Evolutionary conservation across 2,797 vertebrate genomes (phyloP), one percentile per base, ranked within the genome.

Genomic region (Chloroceryle inda): DNA sequence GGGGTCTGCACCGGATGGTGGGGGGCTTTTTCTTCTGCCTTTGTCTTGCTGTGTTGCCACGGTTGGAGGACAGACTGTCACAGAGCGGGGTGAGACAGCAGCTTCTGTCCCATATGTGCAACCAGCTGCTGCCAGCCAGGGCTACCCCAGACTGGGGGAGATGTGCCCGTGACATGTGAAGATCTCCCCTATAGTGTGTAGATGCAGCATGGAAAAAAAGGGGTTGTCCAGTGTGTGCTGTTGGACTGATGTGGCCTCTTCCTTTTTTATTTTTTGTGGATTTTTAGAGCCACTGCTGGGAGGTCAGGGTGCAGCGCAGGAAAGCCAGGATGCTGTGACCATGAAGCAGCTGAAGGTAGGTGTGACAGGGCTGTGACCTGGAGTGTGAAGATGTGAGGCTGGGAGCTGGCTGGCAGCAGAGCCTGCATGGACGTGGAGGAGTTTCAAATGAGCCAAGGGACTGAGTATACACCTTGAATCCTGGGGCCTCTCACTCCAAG

Each of bases 291-390:
- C 89, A 14, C 96, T 97, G 90, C 95, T 97, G 89, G 97, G 96
- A 97, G 98, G 97, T 94, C 97, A 98, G 96, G 97, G 95, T 94
- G 97, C 97, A 96, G 94, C 85, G 40, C 96, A 96, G 78, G 98
- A 98, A 97, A 93, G 84, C 88, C 97, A 86, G 97, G 98, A 97
- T 61, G 62, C 97, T 47, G 98, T 97, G 94, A 98, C 98, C 87
- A 98, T 98, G 98, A 97, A 98, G 97, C 98, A 98, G 97, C 97
- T 99, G 98, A 98, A 98, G 98, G 99, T 99, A 96, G 97, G 99
- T 97, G 8, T 23, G 83, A 20, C 22, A 17, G 81, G n/a, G 23
- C 50, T 88, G 3, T n/a, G 53, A 29, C 17, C 27, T 26, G 35
- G 45, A 2, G 2, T 7, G 26, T 0, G 9, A 45, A 62, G 23